Conservation (phyloP, 2,888 invertebrate species). For the Zaprionus obscuricornis region DNA sequence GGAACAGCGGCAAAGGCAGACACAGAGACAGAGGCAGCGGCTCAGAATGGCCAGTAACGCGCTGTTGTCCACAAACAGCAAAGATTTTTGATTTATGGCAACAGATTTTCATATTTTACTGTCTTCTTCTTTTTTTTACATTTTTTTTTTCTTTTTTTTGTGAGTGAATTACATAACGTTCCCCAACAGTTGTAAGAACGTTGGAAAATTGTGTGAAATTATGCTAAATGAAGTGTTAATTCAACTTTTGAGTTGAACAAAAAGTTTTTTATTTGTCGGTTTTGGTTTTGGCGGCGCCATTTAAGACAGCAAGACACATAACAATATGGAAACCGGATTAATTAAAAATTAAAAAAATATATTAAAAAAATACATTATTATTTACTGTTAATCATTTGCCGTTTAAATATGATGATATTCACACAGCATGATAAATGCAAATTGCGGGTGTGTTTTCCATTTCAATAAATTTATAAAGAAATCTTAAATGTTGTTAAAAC, state of each 20-base stretch:
- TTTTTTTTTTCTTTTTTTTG: background rate
- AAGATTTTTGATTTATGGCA: conserved; percentile 75
- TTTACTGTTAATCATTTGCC: no score
- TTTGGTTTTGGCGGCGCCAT: no score
- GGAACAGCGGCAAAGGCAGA: background rate
- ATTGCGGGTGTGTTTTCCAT: no score
- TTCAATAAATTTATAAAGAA: no score
- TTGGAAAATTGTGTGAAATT: conserved; percentile 47
- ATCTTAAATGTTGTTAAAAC: no score
- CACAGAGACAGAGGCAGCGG: conserved; percentile 6
- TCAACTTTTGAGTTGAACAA: conserved; percentile 25
- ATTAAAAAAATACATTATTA: no score
- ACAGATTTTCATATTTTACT: conserved; percentile 28
- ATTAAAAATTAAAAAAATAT: no score
- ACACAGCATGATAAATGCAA: no score
- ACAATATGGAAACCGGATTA: no score
- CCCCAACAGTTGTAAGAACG: conserved; percentile 12
- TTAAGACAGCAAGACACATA: no score
- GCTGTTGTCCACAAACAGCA: conserved; percentile 41
- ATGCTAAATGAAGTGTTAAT: conserved; percentile 76
- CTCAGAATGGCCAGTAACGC: conserved; percentile 28
- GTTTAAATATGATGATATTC: no score
- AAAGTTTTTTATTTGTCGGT: conserved; percentile 5
- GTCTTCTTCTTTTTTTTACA: conserved; percentile 1
- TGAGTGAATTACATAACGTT: conserved; percentile 25